Base-by-base conservation (phyloP, 2,888 invertebrate genomes). In the Apodemia hepburni region DNA sequence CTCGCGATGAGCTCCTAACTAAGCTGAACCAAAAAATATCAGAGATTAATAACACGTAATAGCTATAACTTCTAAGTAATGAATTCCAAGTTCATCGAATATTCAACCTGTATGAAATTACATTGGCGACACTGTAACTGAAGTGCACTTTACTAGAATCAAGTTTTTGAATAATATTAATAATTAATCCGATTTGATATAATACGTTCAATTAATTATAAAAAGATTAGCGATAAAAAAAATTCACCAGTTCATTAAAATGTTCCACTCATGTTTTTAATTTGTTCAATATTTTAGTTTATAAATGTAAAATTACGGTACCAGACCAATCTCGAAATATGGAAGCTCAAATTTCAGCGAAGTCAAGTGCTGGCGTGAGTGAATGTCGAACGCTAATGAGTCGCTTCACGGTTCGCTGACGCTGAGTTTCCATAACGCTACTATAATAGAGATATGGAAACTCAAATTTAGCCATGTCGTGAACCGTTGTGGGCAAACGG, bases 331-430 rank as follows among this genome's bases (percentile, higher is more conserved):
- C 12, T n/a, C 2, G 15, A 57, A 5, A 27, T 57, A 27, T 57
- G 29, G n/a, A 15, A 29, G 18, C 54, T 27, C 7, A 61, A 45
- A 45, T 58, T 61, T 29, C 27, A 57, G 54, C 54, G 27, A 57
- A 29, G 54, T 57, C 29, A 29, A 27, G 54, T 57, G 15, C 27
- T 6, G 8, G 27, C 27, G 45, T 35, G 45, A 61, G 58, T 42
- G 45, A 58, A 61, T 54, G 42, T 57, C 54, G 61, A 58, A 42
- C 45, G 33, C 57, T 61, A 61, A 61, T 61, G 61, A 61, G 61
- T 38, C 54, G n/a, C 61, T 61, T 61, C 61, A 57, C 18, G n/a
- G 61, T 12, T 29, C 18, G 38, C 42, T 54, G 38, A 38, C 42
- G 57, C 9, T 27, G 51, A 27, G 51, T 27, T 11, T 11, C 18